Evolutionary conservation across 2,888 invertebrate species (phyloP).

Genomic region (Erebia palarica): DNA sequence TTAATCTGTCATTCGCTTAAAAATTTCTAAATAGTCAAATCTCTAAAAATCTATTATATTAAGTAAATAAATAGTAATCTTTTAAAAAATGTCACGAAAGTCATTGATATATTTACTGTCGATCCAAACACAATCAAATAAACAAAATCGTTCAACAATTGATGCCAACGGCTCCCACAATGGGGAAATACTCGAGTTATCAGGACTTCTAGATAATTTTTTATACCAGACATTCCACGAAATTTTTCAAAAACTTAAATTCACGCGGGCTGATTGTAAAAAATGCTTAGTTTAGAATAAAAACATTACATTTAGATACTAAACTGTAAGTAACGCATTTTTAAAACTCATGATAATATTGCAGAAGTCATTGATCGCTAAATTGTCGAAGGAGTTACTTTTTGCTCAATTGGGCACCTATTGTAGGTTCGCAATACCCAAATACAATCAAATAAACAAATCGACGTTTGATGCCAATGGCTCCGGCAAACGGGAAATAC

Average conservation of each 20-base stretch:
- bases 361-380: not conserved
- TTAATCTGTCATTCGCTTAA: too few relatives aligned
- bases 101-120: too few relatives aligned
- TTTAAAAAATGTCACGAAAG: too few relatives aligned
- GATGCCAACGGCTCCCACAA: slow-evolving; percentile 22
- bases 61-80: too few relatives aligned
- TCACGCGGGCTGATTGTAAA: too few relatives aligned
- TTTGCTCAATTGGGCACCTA: not conserved
- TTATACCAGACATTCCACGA: too few relatives aligned
- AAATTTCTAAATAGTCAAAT: too few relatives aligned
- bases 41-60: too few relatives aligned
- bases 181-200: slow-evolving; percentile 31
- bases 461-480: slow-evolving; percentile 17
- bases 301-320: too few relatives aligned
- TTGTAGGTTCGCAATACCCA: not conserved
- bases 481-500: slow-evolving; percentile 28
- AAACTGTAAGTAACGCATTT: too few relatives aligned
- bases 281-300: too few relatives aligned
- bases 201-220: slow-evolving; percentile 29
- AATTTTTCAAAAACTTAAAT: too few relatives aligned
- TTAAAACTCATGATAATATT: not conserved
- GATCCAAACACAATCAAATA: slow-evolving; percentile 7
- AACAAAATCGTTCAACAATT: slow-evolving; percentile 20
- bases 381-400: not conserved
- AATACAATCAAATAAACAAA: slow-evolving; percentile 22